Evolutionary conservation across 2,888 invertebrate species (phyloP), one percentile per base, ranked within the genome.

Genomic region (Smittia aterrima): DNA sequence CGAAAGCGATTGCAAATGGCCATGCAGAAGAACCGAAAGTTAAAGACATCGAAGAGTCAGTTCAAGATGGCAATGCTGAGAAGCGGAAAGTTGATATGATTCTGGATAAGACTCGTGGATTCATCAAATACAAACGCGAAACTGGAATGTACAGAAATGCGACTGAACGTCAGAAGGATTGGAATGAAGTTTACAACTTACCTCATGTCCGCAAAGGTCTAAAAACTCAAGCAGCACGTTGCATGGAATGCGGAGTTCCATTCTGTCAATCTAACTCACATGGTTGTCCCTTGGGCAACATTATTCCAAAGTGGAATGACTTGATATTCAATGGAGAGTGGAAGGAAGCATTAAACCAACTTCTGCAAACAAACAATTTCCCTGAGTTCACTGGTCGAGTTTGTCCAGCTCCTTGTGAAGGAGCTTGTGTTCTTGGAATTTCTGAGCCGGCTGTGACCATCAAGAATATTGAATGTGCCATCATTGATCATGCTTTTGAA

Each of bases 161-260:
- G 0, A 92, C 90, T 73, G 91, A 91, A 78, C 89, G 99, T 0
- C 83, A 93, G 77, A 89, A 93, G 76, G 98, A 99, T 83, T 99
- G 98, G 98, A 91, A 95, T 77, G 99, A 99, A 85, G 94, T 99
- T 77, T 98, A 96, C 84, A 92, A 95, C 81, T 90, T 90, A 79
- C 85, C 86, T 16, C 90, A 91, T 78, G 95, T 98, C 7, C 89
- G 95, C 6, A 92, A 92, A 81, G 95, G 94, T n/a, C 86, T 99
- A 58, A 87, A 91, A 68, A 88, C 91, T 9, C 97, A 97, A 82
- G 96, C 97, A 1, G 96, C 97, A 0, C 87, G 96, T 58, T 99
- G 98, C 81, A 98, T 98, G 98, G 98, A 98, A 80, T 98, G 98
- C 83, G 98, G 98, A 24, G 96, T 99, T n/a, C 96, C 96, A 7